Conservation (phyloP, 2,888 invertebrate species). For the Amaurobius ferox region DNA sequence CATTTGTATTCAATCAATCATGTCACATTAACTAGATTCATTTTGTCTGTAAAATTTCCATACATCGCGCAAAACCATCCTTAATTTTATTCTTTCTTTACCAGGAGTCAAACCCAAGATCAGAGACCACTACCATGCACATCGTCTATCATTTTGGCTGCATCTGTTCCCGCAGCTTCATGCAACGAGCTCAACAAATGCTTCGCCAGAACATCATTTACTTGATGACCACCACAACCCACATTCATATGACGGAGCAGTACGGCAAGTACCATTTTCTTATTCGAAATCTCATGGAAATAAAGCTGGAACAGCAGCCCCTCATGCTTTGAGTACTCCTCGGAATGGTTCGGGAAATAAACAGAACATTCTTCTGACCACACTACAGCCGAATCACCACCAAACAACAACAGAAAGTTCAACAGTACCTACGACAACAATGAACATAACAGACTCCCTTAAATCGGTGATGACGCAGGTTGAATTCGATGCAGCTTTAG, state of each 20-base stretch:
- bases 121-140: slow-evolving; percentile 95
- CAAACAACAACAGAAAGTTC: slow-evolving; percentile 31
- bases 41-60: no score
- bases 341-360: neutral
- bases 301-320: neutral
- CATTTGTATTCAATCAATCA: no score
- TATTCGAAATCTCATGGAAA: neutral
- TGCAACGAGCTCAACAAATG: slow-evolving; percentile 48
- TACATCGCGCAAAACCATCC: neutral
- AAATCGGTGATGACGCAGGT: slow-evolving; percentile 62
- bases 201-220: slow-evolving; percentile 77
- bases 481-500: slow-evolving; percentile 92
- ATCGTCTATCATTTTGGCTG: slow-evolving; percentile 96
- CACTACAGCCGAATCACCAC: neutral
- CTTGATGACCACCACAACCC: slow-evolving; percentile 89
- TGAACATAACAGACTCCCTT: slow-evolving; percentile 68
- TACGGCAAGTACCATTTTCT: slow-evolving; percentile 80
- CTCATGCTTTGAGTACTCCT: neutral
- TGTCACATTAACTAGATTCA: no score
- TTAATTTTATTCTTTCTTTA: neutral
- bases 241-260: slow-evolving; percentile 91
- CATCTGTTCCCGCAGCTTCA: slow-evolving; percentile 92
- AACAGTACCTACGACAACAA: slow-evolving; percentile 77
- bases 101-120: slow-evolving; percentile 92
- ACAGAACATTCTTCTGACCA: slow-evolving; percentile 15